Base-by-base conservation (phyloP, 2,888 invertebrate genomes). In the Melolontha melolontha region DNA sequence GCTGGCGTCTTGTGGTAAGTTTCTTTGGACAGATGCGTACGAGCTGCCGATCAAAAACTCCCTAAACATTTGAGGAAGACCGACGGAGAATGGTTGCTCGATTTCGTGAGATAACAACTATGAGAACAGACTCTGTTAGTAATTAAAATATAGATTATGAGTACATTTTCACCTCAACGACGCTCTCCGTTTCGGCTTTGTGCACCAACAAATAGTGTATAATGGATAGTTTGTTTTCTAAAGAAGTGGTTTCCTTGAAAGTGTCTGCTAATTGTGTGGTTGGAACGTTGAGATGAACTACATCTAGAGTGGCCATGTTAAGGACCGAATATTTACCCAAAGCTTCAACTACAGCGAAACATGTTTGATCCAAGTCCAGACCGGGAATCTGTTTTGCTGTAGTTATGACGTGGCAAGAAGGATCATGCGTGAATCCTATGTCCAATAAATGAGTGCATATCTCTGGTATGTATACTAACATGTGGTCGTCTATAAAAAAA, bases 381-480 rank as follows among this genome's bases (percentile, higher is more conserved):
- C 90, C 89, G 0, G 89, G 88, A 2, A 88, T 86, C 14, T 86
- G 83, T 69, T 84, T 82, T 0, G 89, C 84, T 0, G 92, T 89
- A 14, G 91, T 87, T 0, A 92, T 87, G 63, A 94, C 89, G 78
- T 94, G 93, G 75, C 92, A 92, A 75, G 91, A 91, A 0, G 95
- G 95, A 79, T 95, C 94, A 81, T 95, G 95, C 76, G 89, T 88
- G 8, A 91, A 84, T 2, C 94, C 93, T 54, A 95, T 91, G 84
- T 96, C 96, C 64, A 96, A 84, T 27, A 96, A 84, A 79, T 96
- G 95, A 0, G 92, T 91, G 83, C 95, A 96, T 34, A 93, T 86
- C 78, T 91, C 93, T 11, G 95, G 94, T 22, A 94, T 91, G 77
- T 92, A 91, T 1, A 96, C 94, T 40, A 95, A 82, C 79, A 96